phyloP scores from a whole-genome alignment of 2,797 vertebrate genomes.

The Sebastes miniatus region DNA sequence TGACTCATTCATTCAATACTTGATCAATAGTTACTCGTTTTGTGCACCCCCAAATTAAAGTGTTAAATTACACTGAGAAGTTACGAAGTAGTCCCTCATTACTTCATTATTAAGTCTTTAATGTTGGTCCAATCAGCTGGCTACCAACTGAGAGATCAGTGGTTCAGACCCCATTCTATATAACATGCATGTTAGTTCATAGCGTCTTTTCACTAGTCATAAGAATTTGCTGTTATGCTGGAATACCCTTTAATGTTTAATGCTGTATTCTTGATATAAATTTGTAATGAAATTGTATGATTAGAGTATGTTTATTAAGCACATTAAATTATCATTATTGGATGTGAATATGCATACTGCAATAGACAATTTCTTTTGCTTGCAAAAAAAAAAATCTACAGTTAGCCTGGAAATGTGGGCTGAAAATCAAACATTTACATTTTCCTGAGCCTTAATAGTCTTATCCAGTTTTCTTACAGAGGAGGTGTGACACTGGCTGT shows the following conservation, averaged over 20 bases:
- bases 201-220: no score
- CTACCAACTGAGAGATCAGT: neutral
- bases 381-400: neutral
- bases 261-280: neutral
- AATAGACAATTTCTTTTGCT: neutral
- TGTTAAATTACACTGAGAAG: neutral
- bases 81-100: neutral
- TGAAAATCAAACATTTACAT: constrained; percentile 27
- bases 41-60: neutral
- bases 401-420: neutral
- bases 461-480: constrained; percentile 15
- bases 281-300: neutral
- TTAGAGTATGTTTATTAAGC: neutral
- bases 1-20: neutral
- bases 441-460: constrained; percentile 14
- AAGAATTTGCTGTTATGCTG: neutral
- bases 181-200: neutral
- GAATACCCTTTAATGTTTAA: neutral
- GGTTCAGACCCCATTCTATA: neutral
- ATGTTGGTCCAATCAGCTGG: neutral
- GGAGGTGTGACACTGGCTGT: constrained; percentile 50
- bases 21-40: neutral
- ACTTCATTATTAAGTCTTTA: neutral
- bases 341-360: neutral
- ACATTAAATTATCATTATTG: neutral